Percentiles rank a stretch among this genome's conserved stretches.
Evolutionary conservation across 2,113 vertebrate species (phyloP).

Genomic region (Paralichthys olivaceus): DNA sequence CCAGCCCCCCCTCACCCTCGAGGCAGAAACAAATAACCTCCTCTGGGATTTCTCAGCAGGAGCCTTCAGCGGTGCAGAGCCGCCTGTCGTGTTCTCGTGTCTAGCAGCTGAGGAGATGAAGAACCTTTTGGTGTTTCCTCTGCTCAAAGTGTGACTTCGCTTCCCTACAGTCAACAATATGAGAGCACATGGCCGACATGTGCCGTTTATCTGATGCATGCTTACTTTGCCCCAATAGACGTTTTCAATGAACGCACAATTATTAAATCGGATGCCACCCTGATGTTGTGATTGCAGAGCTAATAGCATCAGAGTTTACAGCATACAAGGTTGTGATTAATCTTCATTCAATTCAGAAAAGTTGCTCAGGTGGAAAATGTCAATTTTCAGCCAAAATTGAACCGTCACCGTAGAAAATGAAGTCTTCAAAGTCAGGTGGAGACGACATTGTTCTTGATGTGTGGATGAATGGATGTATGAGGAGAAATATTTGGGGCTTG

Average conservation of each 20-base stretch:
- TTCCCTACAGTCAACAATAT: conserved; percentile 40
- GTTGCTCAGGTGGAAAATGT: conserved; percentile 39
- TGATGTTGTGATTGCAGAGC: conserved; percentile 36
- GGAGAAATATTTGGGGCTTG: conserved; percentile 31
- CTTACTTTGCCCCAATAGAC: conserved; percentile 15
- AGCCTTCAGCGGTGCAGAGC: conserved; percentile 32
- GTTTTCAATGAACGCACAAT: conserved; percentile 29
- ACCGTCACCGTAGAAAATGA: too few relatives aligned
- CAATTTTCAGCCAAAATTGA: conserved; percentile 25
- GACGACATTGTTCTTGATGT: conserved; percentile 5
- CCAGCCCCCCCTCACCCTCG: background rate
- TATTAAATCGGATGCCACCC: conserved; percentile 34
- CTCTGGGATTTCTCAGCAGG: conserved; percentile 60
- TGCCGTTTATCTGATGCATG: conserved; percentile 33
- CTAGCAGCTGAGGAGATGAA: conserved; percentile 32
- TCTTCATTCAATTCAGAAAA: conserved; percentile 20
- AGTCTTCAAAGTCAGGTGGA: conserved; percentile 15
- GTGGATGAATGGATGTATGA: conserved; percentile 29
- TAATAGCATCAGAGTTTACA: conserved; percentile 38
- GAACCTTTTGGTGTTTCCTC: conserved; percentile 46
- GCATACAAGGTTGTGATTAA: conserved; percentile 14
- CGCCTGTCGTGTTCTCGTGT: conserved; percentile 48
- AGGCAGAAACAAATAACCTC: conserved; percentile 56
- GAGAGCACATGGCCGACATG: conserved; percentile 57
- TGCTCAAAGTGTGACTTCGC: conserved; percentile 35